Evolutionary conservation across 2,888 invertebrate species (phyloP).

Genomic region (Poecilobothrus nobilitatus): DNA sequence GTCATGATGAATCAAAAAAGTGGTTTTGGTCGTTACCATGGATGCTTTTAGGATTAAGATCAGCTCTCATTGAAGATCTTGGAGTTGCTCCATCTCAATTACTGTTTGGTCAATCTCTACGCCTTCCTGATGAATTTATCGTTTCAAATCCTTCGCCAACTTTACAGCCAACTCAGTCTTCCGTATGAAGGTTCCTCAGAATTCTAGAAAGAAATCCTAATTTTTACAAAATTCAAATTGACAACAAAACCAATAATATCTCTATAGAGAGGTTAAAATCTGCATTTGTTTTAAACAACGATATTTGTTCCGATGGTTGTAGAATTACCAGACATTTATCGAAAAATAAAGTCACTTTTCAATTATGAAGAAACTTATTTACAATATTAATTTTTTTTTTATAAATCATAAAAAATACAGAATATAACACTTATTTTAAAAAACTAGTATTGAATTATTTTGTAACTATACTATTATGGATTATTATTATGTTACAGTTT

Average conservation of each 20-base stretch:
- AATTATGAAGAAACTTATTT: no score
- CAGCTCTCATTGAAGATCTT: slow-evolving; percentile 11
- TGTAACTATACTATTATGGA: no score
- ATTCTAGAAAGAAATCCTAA: not conserved
- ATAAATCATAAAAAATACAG: no score
- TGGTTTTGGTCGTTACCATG: slow-evolving; percentile 8
- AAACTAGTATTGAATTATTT: no score
- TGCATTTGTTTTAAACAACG: not conserved
- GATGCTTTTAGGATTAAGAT: slow-evolving; percentile 13
- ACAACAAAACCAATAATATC: not conserved
- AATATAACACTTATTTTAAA: no score
- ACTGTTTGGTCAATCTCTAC: not conserved
- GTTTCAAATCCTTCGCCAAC: not conserved
- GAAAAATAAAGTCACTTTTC: no score
- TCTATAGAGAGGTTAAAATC: not conserved
- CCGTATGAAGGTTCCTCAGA: not conserved
- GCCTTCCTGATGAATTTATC: slow-evolving; percentile 7
- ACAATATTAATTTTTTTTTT: no score
- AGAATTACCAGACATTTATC: no score
- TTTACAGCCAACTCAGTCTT: no score
- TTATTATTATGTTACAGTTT: no score
- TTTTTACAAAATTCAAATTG: not conserved
- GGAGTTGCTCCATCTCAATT: not conserved
- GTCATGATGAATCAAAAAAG: slow-evolving; percentile 9
- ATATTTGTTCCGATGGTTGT: no score